Base-by-base conservation (phyloP, 2,888 invertebrate genomes). In the Morpho helenor region DNA sequence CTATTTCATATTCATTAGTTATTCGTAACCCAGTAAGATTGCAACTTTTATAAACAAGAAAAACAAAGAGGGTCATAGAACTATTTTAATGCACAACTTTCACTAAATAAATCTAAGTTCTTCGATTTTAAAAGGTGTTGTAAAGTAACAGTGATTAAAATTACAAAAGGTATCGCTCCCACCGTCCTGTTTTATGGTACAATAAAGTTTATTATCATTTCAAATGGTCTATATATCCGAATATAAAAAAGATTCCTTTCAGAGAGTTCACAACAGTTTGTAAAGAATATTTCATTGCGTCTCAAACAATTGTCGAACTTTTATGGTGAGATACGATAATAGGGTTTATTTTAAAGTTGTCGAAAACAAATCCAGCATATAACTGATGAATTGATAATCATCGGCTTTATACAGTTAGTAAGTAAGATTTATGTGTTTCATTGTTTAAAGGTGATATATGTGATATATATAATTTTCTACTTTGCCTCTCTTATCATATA, bases 321-420 rank as follows among this genome's bases (percentile, higher is more conserved):
- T 56, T 46, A 57, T 52, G 54, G 43, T 52, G 39, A 49, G 49
- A 51, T 57, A 59, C 58, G 3, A 31, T 31, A 58, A 56, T 55
- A 55, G 61, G 60, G 56, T 52, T 49, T 60, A 61, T 64, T 63
- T 47, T 61, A 56, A 54, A 62, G 56, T 64, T 63, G 65, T 60
- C 61, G 78, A 79, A 77, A 69, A 74, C 72, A 73, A 68, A 76
- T 75, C 75, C 73, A 76, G 76, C 76, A 77, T 76, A 79, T 84
- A 79, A 81, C 79, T 85, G 83, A 82, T 80, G 80, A 76, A 75
- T 75, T 76, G 74, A 71, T 4, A 45, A 48, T 67, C 68, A 70
- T 70, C 69, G 31, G 31, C 31, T 31, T 31, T 31, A 31, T 31
- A 16, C 16, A 31, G 31, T 31, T 5, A 31, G 5, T 31, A 3